Base-by-base conservation (phyloP, 2,888 invertebrate genomes). In the Silvanus unidentatus region DNA sequence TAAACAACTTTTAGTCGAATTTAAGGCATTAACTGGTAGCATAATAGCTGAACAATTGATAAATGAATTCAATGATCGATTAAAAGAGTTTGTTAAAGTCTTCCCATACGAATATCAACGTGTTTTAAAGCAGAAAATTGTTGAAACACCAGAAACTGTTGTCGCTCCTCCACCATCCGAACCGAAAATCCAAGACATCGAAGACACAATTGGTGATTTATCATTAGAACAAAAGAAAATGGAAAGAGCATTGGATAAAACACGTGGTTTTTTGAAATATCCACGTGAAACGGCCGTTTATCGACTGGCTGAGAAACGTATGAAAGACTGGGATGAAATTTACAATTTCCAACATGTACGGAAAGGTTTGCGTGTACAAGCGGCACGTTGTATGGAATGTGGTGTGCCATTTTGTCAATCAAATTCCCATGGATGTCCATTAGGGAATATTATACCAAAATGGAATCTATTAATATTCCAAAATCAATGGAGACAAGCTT, bases 351-450 rank as follows among this genome's bases (percentile, higher is more conserved):
- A 77, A 11, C 85, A 86, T 57, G 92, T 98, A 6, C 82, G 92
- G 5, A 88, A 88, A 69, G 92, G 91, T n/a, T 77, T 99, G 35
- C 78, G 86, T 40, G 80, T 86, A 8, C 96, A 96, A 69, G 94
- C 96, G 1, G 94, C 96, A 0, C 79, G 95, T 35, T 99, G 98
- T 68, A 98, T 98, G 98, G 98, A 98, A 65, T 98, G 98, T 71
- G 98, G 98, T 15, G 95, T 99, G n/a, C 95, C 95, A 6, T 95
- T 96, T 77, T 99, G 99, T 67, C 93, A 94, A 68, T 91, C 91
- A 29, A 80, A 81, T 49, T 79, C 81, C 30, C 91, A 96, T 69
- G 98, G 98, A 39, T 99, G 98, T 68, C 98, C 98, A 1, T 79
- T 99, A 30, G 97, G 97, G 27, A 99, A 99, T 72, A 94, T 99